These are phyloP conservation scores for Vultur gryphus DNA, from an alignment of 2,797 vertebrate species.

Conservation along the genomic window DNA sequence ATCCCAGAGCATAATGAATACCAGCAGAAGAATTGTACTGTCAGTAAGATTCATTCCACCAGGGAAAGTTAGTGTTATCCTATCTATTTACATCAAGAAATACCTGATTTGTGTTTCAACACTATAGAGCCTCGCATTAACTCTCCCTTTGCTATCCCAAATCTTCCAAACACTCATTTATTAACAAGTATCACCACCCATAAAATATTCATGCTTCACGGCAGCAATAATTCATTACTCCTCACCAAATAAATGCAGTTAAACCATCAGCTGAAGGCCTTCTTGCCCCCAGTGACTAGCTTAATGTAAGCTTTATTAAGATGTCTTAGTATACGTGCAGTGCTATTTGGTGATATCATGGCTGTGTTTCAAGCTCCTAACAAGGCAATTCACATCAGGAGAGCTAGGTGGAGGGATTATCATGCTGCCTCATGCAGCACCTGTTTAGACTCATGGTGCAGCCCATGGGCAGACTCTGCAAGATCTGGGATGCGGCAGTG, in stretches of 20 bases:
- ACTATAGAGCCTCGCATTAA: neutral
- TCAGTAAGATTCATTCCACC: neutral
- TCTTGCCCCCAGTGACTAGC: neutral
- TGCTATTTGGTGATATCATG: neutral
- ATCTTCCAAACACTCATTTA: neutral
- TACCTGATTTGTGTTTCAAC: neutral
- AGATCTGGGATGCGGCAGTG: rapidly evolving
- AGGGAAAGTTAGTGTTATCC: neutral
- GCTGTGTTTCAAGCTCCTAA: neutral
- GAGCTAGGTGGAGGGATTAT: neutral
- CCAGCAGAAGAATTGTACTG: neutral
- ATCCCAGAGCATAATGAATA: neutral
- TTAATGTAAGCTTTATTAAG: neutral
- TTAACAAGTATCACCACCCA: neutral
- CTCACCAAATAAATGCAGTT: neutral
- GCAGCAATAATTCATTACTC: neutral
- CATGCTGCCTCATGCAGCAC: neutral
- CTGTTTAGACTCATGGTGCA: neutral
- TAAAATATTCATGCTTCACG: neutral
- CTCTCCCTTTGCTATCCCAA: neutral
- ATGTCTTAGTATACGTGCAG: neutral
- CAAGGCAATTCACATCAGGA: neutral
- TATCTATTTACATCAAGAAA: neutral
- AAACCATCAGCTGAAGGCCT: neutral
- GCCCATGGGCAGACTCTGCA: neutral